Evolutionary conservation across 2,888 invertebrate genomes (phyloP).

Genomic region (Heliconius aoede): DNA sequence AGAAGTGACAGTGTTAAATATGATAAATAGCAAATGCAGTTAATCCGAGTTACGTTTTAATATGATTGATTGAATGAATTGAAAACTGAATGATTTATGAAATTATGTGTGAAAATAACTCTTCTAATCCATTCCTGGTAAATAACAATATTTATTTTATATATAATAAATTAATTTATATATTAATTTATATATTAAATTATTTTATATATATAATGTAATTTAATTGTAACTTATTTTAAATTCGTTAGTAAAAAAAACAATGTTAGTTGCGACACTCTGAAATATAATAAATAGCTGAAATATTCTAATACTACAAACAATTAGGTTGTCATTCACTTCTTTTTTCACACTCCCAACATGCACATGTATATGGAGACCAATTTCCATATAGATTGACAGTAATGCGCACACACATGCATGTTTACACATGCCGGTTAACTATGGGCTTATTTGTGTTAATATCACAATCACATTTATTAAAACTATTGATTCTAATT

Average conservation of each 20-base stretch:
- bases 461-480: conserved; percentile 13
- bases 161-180: no score
- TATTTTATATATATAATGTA: no score
- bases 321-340: conserved; percentile 76
- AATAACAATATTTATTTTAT: background rate
- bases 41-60: background rate
- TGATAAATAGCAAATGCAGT: conserved; percentile 21
- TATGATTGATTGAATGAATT: no score
- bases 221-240: background rate
- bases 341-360: conserved; percentile 70
- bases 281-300: conserved; percentile 24
- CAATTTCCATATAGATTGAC: conserved; percentile 24
- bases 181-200: no score
- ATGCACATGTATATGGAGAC: conserved; percentile 53
- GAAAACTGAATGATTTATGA: conserved; percentile 13
- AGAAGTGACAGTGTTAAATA: conserved; percentile 11
- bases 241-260: background rate
- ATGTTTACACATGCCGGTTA: conserved; percentile 30
- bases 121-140: background rate
- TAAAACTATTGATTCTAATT: background rate
- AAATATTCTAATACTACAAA: conserved; percentile 35
- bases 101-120: conserved; percentile 18
- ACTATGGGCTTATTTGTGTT: conserved; percentile 16
- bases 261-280: conserved; percentile 12
- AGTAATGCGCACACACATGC: conserved; percentile 48